Conservation (phyloP, 2,797 vertebrate species). For the Eulemur mongoz region DNA sequence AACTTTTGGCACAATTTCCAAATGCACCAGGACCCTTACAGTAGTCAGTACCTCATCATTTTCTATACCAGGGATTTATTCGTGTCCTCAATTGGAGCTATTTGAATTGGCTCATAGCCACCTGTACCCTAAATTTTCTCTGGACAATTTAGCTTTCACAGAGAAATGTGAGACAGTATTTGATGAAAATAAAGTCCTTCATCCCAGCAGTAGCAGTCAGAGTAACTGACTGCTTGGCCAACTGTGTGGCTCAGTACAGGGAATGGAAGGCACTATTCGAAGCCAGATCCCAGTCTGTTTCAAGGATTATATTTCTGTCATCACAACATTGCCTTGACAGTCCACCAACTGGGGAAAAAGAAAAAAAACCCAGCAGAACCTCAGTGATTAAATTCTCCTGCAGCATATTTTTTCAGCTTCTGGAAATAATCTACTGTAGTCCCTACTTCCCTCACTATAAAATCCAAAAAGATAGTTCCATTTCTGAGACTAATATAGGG, state of each 20-base stretch:
- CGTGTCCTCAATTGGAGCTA: background rate
- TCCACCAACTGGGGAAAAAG: background rate
- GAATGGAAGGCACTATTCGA: conserved; percentile 68
- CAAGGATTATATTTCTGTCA: conserved; percentile 66
- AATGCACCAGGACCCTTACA: background rate
- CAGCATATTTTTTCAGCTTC: background rate
- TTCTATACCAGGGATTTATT: conserved; percentile 37
- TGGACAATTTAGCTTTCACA: background rate
- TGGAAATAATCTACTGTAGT: conserved; percentile 30
- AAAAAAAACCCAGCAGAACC: conserved; percentile 55
- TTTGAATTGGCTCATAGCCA: conserved; percentile 50
- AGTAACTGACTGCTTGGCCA: background rate
- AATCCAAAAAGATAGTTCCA: conserved; percentile 10
- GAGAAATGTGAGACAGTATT: conserved; percentile 53
- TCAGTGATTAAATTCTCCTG: conserved; percentile 58
- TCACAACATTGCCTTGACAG: conserved; percentile 50
- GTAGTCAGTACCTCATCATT: conserved; percentile 31
- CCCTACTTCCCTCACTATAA: background rate
- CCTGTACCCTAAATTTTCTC: conserved; percentile 40
- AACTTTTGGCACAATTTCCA: background rate
- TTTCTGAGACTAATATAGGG: conserved; percentile 45
- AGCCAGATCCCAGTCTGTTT: conserved; percentile 61
- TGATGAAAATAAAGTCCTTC: conserved; percentile 24
- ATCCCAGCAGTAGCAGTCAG: background rate
- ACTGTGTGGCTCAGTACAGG: conserved; percentile 55